phyloP scores from a whole-genome alignment of 2,113 vertebrate genomes.

The Albula goreensis region DNA sequence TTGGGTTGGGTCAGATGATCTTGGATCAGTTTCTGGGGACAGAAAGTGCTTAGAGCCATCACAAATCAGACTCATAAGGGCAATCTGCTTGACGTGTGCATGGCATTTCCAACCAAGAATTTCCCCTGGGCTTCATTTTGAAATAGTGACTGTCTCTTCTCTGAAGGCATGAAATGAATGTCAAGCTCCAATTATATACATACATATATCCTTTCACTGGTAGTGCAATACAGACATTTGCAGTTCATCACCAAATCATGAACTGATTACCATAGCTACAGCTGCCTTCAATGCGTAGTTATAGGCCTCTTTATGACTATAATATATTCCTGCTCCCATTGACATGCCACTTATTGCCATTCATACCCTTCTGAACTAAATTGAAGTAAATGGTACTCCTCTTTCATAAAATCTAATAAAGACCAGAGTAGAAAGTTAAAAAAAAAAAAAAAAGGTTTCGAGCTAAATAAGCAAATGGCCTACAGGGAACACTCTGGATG shows the following conservation, averaged over 20 bases:
- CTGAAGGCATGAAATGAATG: background rate
- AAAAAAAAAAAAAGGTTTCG: background rate
- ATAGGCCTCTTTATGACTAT: background rate
- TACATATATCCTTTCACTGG: background rate
- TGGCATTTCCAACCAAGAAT: background rate
- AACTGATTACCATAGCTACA: background rate
- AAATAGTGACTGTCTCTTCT: background rate
- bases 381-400: background rate
- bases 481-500: background rate
- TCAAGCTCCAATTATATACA: background rate
- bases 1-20: background rate
- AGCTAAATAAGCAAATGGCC: conserved; percentile 1
- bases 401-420: background rate
- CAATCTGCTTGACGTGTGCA: background rate
- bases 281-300: background rate
- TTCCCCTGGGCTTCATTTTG: background rate
- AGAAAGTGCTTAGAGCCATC: background rate
- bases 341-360: background rate
- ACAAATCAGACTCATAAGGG: background rate
- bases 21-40: background rate
- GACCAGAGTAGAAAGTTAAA: background rate
- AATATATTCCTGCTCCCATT: background rate
- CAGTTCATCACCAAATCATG: background rate
- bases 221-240: background rate
- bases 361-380: background rate